Evolutionary conservation across 1,140 invertebrate genomes (phyloP).

Genomic region (Drosophila nasuta): DNA sequence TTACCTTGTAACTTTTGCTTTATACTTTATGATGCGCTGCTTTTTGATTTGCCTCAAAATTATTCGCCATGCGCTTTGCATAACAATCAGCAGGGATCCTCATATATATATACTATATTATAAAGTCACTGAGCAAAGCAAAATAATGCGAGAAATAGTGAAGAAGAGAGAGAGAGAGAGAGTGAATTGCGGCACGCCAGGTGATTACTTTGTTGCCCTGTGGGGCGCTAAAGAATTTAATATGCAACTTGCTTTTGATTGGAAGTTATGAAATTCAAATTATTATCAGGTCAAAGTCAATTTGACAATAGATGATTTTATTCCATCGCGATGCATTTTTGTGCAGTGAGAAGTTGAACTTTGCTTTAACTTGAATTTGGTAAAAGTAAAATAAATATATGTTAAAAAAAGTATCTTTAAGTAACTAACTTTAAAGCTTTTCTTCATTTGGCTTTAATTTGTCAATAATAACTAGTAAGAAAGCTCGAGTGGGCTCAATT

Average conservation of each 20-base stretch:
- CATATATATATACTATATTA: background rate
- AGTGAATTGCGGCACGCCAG: slow-evolving; percentile 27
- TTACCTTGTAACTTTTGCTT: slow-evolving; percentile 34
- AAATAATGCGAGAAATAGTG: background rate
- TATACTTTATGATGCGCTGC: slow-evolving; percentile 19
- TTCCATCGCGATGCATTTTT: too few relatives aligned
- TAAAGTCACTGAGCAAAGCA: slow-evolving; percentile 12
- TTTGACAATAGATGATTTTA: too few relatives aligned
- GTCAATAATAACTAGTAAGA: too few relatives aligned
- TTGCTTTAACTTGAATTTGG: too few relatives aligned
- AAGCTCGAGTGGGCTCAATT: too few relatives aligned
- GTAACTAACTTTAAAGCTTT: too few relatives aligned
- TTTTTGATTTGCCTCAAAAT: slow-evolving; percentile 59
- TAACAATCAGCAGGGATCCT: slow-evolving; percentile 54
- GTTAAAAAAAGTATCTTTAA: too few relatives aligned
- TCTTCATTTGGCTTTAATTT: too few relatives aligned
- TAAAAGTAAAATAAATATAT: too few relatives aligned
- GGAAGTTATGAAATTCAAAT: background rate
- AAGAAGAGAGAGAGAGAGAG: background rate
- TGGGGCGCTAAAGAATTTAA: slow-evolving; percentile 1
- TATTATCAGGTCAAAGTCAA: too few relatives aligned
- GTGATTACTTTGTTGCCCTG: slow-evolving; percentile 51
- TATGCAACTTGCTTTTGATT: slow-evolving; percentile 36
- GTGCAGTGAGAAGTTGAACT: too few relatives aligned
- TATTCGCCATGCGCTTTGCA: slow-evolving; percentile 56